Conservation (phyloP, 2,113 vertebrate genomes). For the Ptilorrhoa leucosticta region DNA sequence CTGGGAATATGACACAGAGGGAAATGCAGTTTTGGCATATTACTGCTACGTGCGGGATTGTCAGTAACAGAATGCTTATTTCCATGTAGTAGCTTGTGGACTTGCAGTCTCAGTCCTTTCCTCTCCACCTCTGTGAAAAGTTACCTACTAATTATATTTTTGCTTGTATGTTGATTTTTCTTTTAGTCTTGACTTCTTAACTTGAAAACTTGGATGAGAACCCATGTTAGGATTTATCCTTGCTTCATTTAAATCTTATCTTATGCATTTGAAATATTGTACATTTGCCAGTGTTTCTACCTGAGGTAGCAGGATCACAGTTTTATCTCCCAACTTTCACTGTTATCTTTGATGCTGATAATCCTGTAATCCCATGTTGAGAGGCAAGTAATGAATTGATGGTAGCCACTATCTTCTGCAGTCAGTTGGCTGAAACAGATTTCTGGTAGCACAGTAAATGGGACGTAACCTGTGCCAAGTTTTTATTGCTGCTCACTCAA, state of each 20-base stretch:
- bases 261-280: background rate
- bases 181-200: background rate
- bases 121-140: background rate
- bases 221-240: background rate
- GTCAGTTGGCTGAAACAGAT: slow-evolving; percentile 26
- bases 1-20: background rate
- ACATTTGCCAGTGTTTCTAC: background rate
- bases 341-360: slow-evolving; percentile 37
- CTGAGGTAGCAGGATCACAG: background rate
- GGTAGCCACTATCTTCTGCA: slow-evolving; percentile 24
- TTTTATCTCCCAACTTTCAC: background rate
- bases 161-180: background rate
- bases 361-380: slow-evolving; percentile 49
- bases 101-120: background rate
- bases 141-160: background rate
- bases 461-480: slow-evolving; percentile 44
- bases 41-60: background rate
- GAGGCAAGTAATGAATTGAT: slow-evolving; percentile 38
- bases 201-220: background rate
- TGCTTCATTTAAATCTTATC: background rate
- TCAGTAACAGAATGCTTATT: background rate
- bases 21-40: background rate
- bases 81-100: background rate
- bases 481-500: slow-evolving; percentile 43
- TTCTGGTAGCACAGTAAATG: slow-evolving; percentile 34